Evolutionary conservation across 2,797 vertebrate species (phyloP), one percentile per base, ranked within the genome.

Genomic region (Aldrovandia affinis): DNA sequence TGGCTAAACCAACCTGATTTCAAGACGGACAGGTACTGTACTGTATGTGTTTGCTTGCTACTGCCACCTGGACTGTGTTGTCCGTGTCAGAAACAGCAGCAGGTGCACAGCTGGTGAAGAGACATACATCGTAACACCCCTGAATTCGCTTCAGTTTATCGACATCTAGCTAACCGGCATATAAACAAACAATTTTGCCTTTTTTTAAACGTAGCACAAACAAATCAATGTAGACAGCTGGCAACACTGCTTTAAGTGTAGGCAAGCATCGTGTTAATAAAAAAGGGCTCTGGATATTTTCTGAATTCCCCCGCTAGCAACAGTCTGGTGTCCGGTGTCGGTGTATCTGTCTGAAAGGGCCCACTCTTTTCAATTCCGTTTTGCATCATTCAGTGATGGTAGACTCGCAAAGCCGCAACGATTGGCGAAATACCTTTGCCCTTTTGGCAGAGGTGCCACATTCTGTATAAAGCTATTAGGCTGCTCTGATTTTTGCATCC

Each of bases 291-390:
- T 25, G 57, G 57, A 5, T 33, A 68, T 68, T 68, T 68, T 30
- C 33, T 42, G 10, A 42, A 39, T 33, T 25, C 3, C 39, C 14
- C 20, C 20, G 39, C 39, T 44, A 10, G 39, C 18, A 25, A 44
- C 20, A 44, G 39, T 15, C 70, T 10, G 12, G 20, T 44, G 70
- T 12, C n/a, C 42, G 12, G 14, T 10, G 57, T 50, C 44, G 28
- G 30, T 22, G 20, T 61, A 59, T 30, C 63, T 63, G n/a, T 79
- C 57, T 12, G 77, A 44, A 70, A 55, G 70, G 83, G 83, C 83
- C 83, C 78, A 63, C 57, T 73, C 18, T 75, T 44, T 65, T 47
- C 36, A n/a, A 57, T 47, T 81, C 42, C 30, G n/a, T 15, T 65
- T 44, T 25, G 12, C 80, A 81, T n/a, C 61, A 65, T 78, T 70